phyloP scores from a whole-genome alignment of 2,797 vertebrate species.

The Sparidentex hasta region DNA sequence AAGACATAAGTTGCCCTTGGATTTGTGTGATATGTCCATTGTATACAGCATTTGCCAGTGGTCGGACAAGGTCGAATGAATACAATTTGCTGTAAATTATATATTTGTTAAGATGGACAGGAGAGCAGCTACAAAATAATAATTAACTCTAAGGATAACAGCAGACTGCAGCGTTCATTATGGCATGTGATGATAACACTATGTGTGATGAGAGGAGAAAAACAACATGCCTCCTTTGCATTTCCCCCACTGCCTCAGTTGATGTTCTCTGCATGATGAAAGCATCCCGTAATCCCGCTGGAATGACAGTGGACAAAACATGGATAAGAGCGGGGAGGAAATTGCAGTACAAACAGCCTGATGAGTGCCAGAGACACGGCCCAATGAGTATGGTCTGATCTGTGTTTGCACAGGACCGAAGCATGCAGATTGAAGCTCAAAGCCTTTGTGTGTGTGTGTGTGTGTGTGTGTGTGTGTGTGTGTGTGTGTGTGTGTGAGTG shows the following conservation, averaged over 20 bases:
- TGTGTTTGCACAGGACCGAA: slow-evolving; percentile 82
- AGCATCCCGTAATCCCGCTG: slow-evolving; percentile 81
- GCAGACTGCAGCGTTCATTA: slow-evolving; percentile 67
- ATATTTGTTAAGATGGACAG: slow-evolving; percentile 63
- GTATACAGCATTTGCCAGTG: slow-evolving; percentile 22
- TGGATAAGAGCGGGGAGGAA: slow-evolving; percentile 82
- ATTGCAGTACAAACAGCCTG: slow-evolving; percentile 83
- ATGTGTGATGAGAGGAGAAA: slow-evolving; percentile 73
- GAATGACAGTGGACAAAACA: slow-evolving; percentile 85
- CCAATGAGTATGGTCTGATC: slow-evolving; percentile 79
- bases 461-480: slow-evolving; percentile 22
- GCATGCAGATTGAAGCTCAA: slow-evolving; percentile 80
- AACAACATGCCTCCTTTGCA: slow-evolving; percentile 75
- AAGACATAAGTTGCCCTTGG: neutral
- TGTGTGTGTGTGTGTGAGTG: no score
- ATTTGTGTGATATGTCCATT: neutral
- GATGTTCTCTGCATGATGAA: slow-evolving; percentile 81
- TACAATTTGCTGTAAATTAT: slow-evolving; percentile 38
- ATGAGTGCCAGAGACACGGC: slow-evolving; percentile 81
- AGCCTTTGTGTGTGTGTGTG: slow-evolving; percentile 50
- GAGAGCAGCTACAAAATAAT: slow-evolving; percentile 67
- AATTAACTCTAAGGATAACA: slow-evolving; percentile 66
- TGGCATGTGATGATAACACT: slow-evolving; percentile 75
- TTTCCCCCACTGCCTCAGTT: slow-evolving; percentile 68
- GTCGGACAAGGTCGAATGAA: slow-evolving; percentile 40